A percentile compares a stretch with the other conserved stretches of the same genome.
Evolutionary conservation across 2,888 invertebrate species (phyloP).

Genomic region (Synanthedon formicaeformis): DNA sequence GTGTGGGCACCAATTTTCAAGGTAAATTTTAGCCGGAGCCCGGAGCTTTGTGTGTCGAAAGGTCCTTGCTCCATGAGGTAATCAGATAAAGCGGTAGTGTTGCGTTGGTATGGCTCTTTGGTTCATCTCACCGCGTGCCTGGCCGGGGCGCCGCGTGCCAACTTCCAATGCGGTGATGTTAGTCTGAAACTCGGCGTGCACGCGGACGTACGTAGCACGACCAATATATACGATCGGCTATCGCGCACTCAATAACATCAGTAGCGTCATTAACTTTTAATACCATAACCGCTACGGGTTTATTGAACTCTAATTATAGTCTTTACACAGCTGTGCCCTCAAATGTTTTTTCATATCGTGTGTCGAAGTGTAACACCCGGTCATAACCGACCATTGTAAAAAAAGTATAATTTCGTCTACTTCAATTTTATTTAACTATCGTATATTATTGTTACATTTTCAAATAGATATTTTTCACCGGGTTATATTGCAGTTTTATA

Average conservation of each 20-base stretch:
- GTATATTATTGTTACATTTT: too few species aligned
- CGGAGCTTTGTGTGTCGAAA: conserved; percentile 55
- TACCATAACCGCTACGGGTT: conserved; percentile 21
- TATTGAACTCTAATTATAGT: conserved; percentile 22
- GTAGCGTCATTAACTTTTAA: conserved; percentile 4
- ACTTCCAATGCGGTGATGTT: conserved; percentile 20
- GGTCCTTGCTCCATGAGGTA: conserved; percentile 67
- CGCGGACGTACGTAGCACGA: conserved; percentile 41
- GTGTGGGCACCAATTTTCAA: conserved; percentile 46
- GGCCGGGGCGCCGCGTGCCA: conserved; percentile 18
- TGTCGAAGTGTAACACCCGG: too few species aligned
- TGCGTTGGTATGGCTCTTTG: conserved; percentile 31
- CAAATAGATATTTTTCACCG: too few species aligned
- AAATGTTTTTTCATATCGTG: too few species aligned
- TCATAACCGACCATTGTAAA: too few species aligned
- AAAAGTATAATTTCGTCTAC: too few species aligned
- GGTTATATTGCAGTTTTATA: too few species aligned
- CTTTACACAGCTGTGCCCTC: too few species aligned
- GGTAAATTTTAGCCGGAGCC: conserved; percentile 60
- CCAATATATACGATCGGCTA: conserved; percentile 15
- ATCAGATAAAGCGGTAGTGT: conserved; percentile 47
- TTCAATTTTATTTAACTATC: too few species aligned
- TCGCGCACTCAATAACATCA: conserved; percentile 15
- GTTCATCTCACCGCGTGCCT: conserved; percentile 41
- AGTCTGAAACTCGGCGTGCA: conserved; percentile 53